Percentiles rank a stretch among this genome's conserved stretches.
Evolutionary conservation across 2,888 invertebrate species (phyloP).

Genomic region (Lordiphosa andalusiaca): DNA sequence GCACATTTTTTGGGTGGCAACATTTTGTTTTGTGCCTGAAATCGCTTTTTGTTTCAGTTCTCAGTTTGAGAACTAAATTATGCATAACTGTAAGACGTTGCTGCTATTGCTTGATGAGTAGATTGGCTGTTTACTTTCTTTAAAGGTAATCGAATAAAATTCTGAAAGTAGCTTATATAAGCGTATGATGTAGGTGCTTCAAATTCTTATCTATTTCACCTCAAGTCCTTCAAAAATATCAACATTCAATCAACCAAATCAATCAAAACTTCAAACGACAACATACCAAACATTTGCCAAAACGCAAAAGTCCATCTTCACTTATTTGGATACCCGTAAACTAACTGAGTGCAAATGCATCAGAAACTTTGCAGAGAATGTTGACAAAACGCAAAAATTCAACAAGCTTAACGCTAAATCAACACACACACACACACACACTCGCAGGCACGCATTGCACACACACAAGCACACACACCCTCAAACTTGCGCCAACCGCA

Average conservation of each 20-base stretch:
- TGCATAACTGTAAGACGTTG: no score
- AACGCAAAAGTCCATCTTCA: conserved; percentile 41
- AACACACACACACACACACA: conserved; percentile 42
- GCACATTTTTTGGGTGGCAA: no score
- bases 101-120: no score
- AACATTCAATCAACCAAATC: conserved; percentile 28
- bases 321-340: conserved; percentile 48
- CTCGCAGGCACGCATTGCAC: conserved; percentile 11
- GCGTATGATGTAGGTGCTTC: no score
- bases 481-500: conserved; percentile 65
- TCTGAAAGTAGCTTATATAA: no score
- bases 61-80: no score
- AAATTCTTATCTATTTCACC: not conserved
- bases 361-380: conserved; percentile 58
- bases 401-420: conserved; percentile 72
- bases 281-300: conserved; percentile 30
- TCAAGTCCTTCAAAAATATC: conserved; percentile 2
- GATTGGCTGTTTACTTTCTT: no score
- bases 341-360: conserved; percentile 22
- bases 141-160: no score
- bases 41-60: no score
- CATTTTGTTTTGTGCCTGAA: no score
- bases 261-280: conserved; percentile 32
- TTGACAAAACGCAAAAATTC: conserved; percentile 72
- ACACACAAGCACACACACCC: conserved; percentile 7